Evolutionary conservation across 2,888 invertebrate species (phyloP).

Genomic region (Macrostomum cliftonense): DNA sequence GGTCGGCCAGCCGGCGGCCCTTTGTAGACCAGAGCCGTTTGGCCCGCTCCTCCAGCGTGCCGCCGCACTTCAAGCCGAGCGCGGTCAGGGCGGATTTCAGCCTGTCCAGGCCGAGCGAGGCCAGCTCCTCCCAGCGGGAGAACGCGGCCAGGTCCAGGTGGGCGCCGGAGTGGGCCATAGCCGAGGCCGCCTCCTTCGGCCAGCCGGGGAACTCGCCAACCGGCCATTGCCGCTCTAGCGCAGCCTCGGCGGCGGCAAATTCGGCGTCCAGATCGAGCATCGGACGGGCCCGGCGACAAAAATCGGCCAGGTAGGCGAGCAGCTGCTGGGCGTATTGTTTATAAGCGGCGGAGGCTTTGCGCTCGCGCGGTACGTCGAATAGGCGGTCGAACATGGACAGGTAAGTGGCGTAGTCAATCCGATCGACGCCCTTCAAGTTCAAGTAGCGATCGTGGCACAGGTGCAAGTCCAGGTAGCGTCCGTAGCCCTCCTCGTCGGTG

Average conservation of each 20-base stretch:
- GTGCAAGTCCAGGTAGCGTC: conserved; percentile 87
- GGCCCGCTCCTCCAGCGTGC: conserved; percentile 83
- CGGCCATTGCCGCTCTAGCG: conserved; percentile 70
- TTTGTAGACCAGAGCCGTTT: conserved; percentile 68
- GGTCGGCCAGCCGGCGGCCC: conserved; percentile 58
- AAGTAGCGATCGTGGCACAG: conserved; percentile 85
- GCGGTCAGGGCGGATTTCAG: conserved; percentile 91
- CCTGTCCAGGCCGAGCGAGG: conserved; percentile 83
- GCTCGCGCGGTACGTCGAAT: conserved; percentile 66
- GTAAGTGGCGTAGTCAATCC: conserved; percentile 79
- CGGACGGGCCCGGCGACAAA: conserved; percentile 63
- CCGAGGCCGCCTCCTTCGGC: conserved; percentile 68
- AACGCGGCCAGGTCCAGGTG: conserved; percentile 94
- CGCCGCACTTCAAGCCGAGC: conserved; percentile 83
- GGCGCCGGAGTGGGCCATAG: conserved; percentile 77
- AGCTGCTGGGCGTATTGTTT: conserved; percentile 59
- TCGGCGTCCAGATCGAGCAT: conserved; percentile 49
- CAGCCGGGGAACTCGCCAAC: conserved; percentile 77
- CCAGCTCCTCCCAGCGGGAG: conserved; percentile 66
- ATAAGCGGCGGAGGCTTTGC: conserved; percentile 41
- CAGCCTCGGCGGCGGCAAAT: conserved; percentile 45
- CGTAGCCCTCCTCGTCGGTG: conserved; percentile 96
- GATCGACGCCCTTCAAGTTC: conserved; percentile 85
- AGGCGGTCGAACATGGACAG: conserved; percentile 79
- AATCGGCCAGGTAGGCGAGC: conserved; percentile 65